Base-by-base conservation (phyloP, 2,113 vertebrate species). In the Triplophysa dalaica region DNA sequence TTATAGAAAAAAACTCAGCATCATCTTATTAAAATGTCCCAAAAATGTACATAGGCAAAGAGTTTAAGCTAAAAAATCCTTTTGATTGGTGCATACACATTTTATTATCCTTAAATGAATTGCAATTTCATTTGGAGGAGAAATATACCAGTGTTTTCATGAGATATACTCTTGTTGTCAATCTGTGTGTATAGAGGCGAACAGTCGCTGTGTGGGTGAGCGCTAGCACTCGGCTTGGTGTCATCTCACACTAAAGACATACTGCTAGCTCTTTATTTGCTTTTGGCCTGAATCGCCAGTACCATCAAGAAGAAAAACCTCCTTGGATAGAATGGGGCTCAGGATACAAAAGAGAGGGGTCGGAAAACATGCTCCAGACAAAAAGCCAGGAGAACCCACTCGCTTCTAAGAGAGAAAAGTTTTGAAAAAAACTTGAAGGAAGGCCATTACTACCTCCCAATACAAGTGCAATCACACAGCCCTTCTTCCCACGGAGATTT, bases 401-500 rank as follows among this genome's bases (percentile, higher is more conserved):
- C 79, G 76, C 80, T 88, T 69, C 81, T 87, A 81, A 81, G 76
- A 66, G 65, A 48, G 87, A 90, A 86, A 91, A 79, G 63, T 21
- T 91, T 38, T 1, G 17, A 38, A 21, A 7, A 17, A 60, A 43
- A 43, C 81, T 89, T 90, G 86, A 91, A 84, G 87, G 83, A 86
- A 78, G 74, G 84, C 86, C 91, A 87, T 92, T 88, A 93, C 91
- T 92, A 91, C 87, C 86, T 88, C 80, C 56, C 62, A 90, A 90
- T 91, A 90, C 83, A 81, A 81, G 62, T 81, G 79, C 13, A 62
- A 2, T 87, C 86, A 81, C 83, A 89, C 67, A 76, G 65, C 80
- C 78, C 22, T 85, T 89, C 89, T 93, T 93, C 92, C 92, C 92
- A 93, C 89, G 87, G 91, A 89, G 92, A 92, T 92, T 92, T 92